Evolutionary conservation across 2,888 invertebrate species (phyloP).

Genomic region (Smittia sp.): DNA sequence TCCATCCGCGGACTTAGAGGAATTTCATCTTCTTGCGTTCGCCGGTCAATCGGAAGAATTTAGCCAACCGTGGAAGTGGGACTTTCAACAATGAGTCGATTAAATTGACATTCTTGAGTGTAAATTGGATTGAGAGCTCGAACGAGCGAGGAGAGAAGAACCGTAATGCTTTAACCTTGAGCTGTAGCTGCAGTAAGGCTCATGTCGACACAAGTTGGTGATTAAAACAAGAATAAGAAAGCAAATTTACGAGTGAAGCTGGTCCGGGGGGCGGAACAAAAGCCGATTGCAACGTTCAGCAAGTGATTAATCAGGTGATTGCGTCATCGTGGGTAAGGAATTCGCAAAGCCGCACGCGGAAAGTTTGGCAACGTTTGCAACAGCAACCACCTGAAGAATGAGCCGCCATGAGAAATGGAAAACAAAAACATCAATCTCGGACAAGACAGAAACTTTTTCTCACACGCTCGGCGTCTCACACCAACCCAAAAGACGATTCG

Average conservation of each 20-base stretch:
- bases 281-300: neutral
- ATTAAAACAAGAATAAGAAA: constrained; percentile 6
- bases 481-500: neutral
- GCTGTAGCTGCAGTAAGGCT: too few species aligned
- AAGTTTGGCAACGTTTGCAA: neutral
- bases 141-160: neutral
- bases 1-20: neutral
- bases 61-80: neutral
- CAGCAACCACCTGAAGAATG: neutral
- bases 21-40: neutral
- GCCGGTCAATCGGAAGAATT: neutral
- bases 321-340: neutral
- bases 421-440: neutral
- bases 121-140: constrained; percentile 6
- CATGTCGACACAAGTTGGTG: too few species aligned
- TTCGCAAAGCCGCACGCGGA: neutral
- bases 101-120: constrained; percentile 6
- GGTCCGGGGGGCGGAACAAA: constrained; percentile 8
- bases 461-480: neutral
- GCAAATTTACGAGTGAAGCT: neutral
- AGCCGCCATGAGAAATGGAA: neutral
- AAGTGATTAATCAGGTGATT: neutral
- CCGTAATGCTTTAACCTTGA: neutral
- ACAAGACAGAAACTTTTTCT: neutral
- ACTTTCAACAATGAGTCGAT: constrained; percentile 4